phyloP scores from a whole-genome alignment of 2,797 vertebrate genomes.

The Aulostomus chinensis region DNA sequence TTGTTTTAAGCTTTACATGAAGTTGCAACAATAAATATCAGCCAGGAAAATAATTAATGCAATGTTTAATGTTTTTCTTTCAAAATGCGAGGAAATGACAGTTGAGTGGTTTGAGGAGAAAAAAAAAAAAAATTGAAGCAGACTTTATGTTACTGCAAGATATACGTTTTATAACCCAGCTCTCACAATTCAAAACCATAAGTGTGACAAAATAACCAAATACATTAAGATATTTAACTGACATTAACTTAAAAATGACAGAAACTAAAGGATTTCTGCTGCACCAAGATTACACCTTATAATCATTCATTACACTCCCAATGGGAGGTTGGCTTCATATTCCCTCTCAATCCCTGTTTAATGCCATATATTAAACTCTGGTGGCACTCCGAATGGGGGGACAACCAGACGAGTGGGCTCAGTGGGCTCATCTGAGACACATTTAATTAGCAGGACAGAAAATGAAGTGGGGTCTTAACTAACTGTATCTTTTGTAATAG shows the following conservation, averaged over 20 bases:
- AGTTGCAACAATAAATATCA: constrained; percentile 29
- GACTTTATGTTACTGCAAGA: too few species aligned
- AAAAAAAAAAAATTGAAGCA: too few species aligned
- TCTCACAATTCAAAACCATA: background rate
- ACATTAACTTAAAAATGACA: constrained; percentile 68
- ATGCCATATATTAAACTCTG: constrained; percentile 82
- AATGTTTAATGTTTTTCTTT: too few species aligned
- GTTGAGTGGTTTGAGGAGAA: too few species aligned
- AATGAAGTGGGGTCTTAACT: constrained; percentile 78
- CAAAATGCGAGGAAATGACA: background rate
- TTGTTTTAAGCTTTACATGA: too few species aligned
- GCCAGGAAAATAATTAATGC: too few species aligned
- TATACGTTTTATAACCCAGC: background rate
- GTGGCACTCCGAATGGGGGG: constrained; percentile 70
- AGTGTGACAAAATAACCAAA: constrained; percentile 24
- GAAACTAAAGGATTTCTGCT: constrained; percentile 75
- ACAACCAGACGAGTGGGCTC: constrained; percentile 74
- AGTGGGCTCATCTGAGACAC: constrained; percentile 78
- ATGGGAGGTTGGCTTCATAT: constrained; percentile 79
- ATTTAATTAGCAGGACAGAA: constrained; percentile 81
- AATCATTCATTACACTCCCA: constrained; percentile 83
- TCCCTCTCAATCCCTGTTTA: constrained; percentile 77
- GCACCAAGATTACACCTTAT: constrained; percentile 79
- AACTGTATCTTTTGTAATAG: constrained; percentile 79
- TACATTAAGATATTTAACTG: too few species aligned